Base-by-base conservation (phyloP, 2,797 vertebrate species). In the Okamejei kenojei region DNA sequence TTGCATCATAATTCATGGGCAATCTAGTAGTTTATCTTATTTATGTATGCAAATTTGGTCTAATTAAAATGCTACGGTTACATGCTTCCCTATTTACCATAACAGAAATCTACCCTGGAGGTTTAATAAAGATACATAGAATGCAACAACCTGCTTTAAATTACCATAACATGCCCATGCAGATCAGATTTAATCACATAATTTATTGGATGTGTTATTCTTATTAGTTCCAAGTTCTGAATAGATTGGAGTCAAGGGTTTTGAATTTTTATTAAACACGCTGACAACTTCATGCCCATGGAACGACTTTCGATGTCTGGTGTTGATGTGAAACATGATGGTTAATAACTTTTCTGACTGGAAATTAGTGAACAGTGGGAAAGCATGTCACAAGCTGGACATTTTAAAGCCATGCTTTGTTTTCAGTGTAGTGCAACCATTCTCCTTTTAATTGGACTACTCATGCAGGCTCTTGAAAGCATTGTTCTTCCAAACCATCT, bases 151-250 rank as follows among this genome's bases (percentile, higher is more conserved):
- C 84, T 86, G 35, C 17, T 68, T 63, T 32, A 68, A 35, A 88
- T 68, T 88, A 88, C 84, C n/a, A 35, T 88, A 88, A 88, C 35
- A 32, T 68, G 17, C 15, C n/a, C 84, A 88, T 88, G 84, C 84
- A 88, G 35, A 88, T 88, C 65, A 88, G 61, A 88, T 65, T 88
- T 88, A 88, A 88, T 92, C 71, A 74, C 90, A 74, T 92, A 92
- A 92, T 92, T 92, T 92, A 92, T 92, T 92, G 35, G 45, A 76
- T 7, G 90, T 76, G 38, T 54, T 92, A n/a, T 54, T 92, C 38
- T 45, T 91, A 45, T 74, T 54, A 92, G 38, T 58, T 92, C 90
- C 38, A 92, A 74, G 35, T 76, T 29, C 38, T 26, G 15, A 29
- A 76, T 38, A 45, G 38, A 74, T 74, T 29, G 38, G 11, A 92